Evolutionary conservation across 2,888 invertebrate genomes (phyloP), one percentile per base, ranked within the genome.

Genomic region (Drosophila algonquin): DNA sequence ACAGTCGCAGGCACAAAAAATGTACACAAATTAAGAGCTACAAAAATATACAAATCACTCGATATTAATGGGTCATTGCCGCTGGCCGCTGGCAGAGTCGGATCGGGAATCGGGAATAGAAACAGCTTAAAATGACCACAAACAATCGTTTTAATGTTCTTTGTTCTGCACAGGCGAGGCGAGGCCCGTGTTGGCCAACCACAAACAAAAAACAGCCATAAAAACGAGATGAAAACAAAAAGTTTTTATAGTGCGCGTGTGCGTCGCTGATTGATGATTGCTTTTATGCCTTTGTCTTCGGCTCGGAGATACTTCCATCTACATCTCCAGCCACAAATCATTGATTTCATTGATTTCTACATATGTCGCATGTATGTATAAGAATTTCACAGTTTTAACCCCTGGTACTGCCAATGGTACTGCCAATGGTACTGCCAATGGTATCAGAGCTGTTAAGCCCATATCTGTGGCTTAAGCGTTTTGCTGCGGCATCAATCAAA

Each of bases 171-270:
- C 74, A 76, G 74, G 72, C 79, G 61, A 63, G 62, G 68, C 72
- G 72, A 72, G 63, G 57, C 24, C 53, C 52, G 24, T 48, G 45
- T 47, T 57, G 48, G 35, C 9, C n/a, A 50, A 65, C 55, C 18
- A 18, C 18, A 52, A 65, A 58, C 24, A 58, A 35, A 40, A 44
- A 77, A 55, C 63, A 3, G 40, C 55, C 68, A 68, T 73, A 67
- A 69, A 63, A 57, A 51, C 2, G 54, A 70, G 60, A 59, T 68
- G 56, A 57, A 68, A 63, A 53, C 67, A 64, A 77, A 80, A 62
- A 69, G 46, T 75, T 87, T 73, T 82, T 77, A 88, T 88, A 70
- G 82, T 88, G 82, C 87, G 89, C 82, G 87, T 82, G 82, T 77
- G 73, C 65, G 76, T 40, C 70, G 75, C 61, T 88, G 84, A 88